These are phyloP conservation scores for Apolygus lucorum DNA, from an alignment of 1,140 invertebrate genomes.

Conservation along the genomic window DNA sequence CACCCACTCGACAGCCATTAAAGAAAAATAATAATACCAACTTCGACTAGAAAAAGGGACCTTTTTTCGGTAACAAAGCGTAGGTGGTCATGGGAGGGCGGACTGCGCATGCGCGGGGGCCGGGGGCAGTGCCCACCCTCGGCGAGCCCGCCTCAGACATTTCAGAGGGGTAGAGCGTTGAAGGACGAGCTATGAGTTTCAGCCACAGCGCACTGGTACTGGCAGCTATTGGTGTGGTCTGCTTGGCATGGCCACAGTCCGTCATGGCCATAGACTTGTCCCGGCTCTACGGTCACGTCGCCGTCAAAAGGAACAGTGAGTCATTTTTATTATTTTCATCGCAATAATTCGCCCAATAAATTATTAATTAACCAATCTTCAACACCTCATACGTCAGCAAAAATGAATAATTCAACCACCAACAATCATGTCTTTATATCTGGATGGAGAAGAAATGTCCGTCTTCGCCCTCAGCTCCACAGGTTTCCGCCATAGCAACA, in stretches of 20 bases:
- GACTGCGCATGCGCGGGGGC: neutral
- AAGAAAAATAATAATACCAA: too few species aligned
- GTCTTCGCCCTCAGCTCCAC: too few species aligned
- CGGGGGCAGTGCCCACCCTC: neutral
- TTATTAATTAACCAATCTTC: too few species aligned
- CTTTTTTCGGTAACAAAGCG: too few species aligned
- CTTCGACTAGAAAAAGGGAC: too few species aligned
- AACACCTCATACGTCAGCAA: too few species aligned
- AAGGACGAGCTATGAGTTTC: slow-evolving; percentile 31
- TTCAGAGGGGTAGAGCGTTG: neutral
- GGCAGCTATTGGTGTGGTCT: slow-evolving; percentile 37
- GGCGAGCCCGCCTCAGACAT: neutral
- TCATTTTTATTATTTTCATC: slow-evolving; percentile 24
- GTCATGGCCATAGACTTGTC: slow-evolving; percentile 56
- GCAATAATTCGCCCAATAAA: too few species aligned
- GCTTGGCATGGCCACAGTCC: slow-evolving; percentile 45
- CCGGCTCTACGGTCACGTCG: slow-evolving; percentile 54
- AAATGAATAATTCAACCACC: too few species aligned
- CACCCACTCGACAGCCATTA: too few species aligned
- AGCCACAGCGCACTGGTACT: slow-evolving; percentile 38
- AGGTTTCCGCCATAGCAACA: too few species aligned
- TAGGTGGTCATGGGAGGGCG: neutral
- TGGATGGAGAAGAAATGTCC: too few species aligned
- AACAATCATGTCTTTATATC: too few species aligned
- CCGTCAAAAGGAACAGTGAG: slow-evolving; percentile 56